Percentiles rank a stretch among this genome's conserved stretches.
Conservation (phyloP, 2,113 vertebrate genomes). For the Dipodomys stephensi region DNA sequence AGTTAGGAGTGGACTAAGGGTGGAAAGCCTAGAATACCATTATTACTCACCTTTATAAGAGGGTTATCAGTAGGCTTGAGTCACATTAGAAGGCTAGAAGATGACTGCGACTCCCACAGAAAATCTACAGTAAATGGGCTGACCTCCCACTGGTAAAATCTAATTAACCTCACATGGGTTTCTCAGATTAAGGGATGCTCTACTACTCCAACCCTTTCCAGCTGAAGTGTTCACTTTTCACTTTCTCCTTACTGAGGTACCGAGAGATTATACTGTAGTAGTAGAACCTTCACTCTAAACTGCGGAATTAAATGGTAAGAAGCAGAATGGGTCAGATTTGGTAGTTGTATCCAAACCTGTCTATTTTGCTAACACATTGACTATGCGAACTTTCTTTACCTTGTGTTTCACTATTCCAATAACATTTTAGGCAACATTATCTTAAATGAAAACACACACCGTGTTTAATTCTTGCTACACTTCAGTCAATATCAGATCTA, state of each 20-base stretch:
- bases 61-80: not conserved
- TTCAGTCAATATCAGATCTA: not conserved
- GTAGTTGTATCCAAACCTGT: not conserved
- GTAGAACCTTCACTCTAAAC: not conserved
- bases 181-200: not conserved
- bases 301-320: not conserved
- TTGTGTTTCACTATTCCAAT: conserved; percentile 12
- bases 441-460: not conserved
- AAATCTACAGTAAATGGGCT: not conserved
- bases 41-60: not conserved
- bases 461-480: not conserved
- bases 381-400: not conserved
- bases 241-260: not conserved
- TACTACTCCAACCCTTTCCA: not conserved
- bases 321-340: not conserved
- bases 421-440: not conserved
- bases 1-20: not conserved
- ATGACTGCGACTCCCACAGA: not conserved
- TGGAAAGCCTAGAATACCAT: not conserved
- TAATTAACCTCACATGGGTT: not conserved
- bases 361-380: not conserved
- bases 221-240: not conserved
- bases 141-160: not conserved
- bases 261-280: not conserved
- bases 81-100: not conserved